These are phyloP conservation scores for Perizoma flavofasciatum DNA, from an alignment of 2,888 invertebrate genomes.

Conservation along the genomic window DNA sequence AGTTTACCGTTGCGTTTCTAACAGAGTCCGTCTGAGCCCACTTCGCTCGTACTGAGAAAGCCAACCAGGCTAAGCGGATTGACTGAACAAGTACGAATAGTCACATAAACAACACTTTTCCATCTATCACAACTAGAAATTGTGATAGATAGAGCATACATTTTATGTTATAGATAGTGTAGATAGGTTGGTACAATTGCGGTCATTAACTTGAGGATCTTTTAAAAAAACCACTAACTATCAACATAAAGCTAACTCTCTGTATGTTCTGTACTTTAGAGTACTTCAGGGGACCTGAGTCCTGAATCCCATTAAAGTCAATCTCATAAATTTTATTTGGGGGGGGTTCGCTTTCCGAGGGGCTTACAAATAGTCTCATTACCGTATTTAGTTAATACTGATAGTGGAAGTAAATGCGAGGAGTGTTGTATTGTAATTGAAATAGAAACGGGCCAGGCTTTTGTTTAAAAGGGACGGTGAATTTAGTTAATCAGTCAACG, in stretches of 20 bases:
- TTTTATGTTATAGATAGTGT: too few species aligned
- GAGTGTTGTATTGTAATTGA: constrained; percentile 35
- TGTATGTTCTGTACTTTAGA: constrained; percentile 1
- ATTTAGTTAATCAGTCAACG: constrained; percentile 12
- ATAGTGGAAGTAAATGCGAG: constrained; percentile 43
- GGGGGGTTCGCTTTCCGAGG: constrained; percentile 41
- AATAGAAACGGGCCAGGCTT: constrained; percentile 22
- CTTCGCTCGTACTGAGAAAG: too few species aligned
- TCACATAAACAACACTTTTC: too few species aligned
- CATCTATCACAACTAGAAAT: too few species aligned
- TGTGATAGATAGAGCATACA: too few species aligned
- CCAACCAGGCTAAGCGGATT: too few species aligned
- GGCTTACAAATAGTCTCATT: constrained; percentile 61
- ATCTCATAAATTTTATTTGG: constrained; percentile 59
- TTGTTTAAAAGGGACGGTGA: constrained; percentile 15
- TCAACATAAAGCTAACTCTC: constrained; percentile 13
- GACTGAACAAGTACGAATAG: too few species aligned
- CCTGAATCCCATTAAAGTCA: constrained; percentile 41
- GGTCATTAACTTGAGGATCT: too few species aligned
- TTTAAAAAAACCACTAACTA: too few species aligned
- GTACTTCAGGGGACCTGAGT: constrained; percentile 16
- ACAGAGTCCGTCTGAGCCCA: too few species aligned
- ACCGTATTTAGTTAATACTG: constrained; percentile 53
- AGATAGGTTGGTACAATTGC: too few species aligned
- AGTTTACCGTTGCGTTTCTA: too few species aligned